A percentile compares a stretch with the other conserved stretches of the same genome.
These are phyloP conservation scores for Cygnus buccinator DNA, from an alignment of 2,113 vertebrate genomes.

Conservation along the genomic window DNA sequence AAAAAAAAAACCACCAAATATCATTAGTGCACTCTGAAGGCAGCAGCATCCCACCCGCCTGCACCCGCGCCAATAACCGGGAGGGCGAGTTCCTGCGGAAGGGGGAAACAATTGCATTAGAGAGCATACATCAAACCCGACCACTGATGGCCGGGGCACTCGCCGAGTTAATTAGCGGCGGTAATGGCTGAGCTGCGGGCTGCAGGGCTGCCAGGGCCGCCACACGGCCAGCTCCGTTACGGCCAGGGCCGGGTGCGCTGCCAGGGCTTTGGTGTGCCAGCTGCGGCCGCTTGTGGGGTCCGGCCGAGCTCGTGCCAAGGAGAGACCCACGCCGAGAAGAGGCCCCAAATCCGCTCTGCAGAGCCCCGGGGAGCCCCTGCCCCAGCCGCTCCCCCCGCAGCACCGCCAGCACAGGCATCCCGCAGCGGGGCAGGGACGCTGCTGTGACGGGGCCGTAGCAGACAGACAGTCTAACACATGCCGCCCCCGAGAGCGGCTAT, in stretches of 20 bases:
- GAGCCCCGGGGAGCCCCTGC: background rate
- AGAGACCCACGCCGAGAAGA: no score
- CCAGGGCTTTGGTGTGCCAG: no score
- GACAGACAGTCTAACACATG: background rate
- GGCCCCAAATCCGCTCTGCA: background rate
- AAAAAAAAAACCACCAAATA: background rate
- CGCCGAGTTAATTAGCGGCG: background rate
- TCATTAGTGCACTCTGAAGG: background rate
- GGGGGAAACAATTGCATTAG: background rate
- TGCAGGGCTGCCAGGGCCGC: background rate
- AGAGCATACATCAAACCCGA: background rate
- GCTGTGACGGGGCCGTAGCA: background rate
- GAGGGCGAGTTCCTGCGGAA: background rate
- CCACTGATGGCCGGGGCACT: background rate
- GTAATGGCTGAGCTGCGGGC: background rate
- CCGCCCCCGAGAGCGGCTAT: background rate
- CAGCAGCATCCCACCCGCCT: background rate
- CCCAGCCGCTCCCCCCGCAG: background rate
- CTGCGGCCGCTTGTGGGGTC: no score
- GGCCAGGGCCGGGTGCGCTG: background rate
- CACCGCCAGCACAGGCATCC: rapidly evolving
- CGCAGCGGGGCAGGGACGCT: background rate
- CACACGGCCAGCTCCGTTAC: background rate
- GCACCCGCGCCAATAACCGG: no score
- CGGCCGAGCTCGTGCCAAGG: no score